Percentiles rank a stretch among this genome's conserved stretches.
phyloP scores from a whole-genome alignment of 2,113 vertebrate genomes.

The Plestiodon gilberti region DNA sequence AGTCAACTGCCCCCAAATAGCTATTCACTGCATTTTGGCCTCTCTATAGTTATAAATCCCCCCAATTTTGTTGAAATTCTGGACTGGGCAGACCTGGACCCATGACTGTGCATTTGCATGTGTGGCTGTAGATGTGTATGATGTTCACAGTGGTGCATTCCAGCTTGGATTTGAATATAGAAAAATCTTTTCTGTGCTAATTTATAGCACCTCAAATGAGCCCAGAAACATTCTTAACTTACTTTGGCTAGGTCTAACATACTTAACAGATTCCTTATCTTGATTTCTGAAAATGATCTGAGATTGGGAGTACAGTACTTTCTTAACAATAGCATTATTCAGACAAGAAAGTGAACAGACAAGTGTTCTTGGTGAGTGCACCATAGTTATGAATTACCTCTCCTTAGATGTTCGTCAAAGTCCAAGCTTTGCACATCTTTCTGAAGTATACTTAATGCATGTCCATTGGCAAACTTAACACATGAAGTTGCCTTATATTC shows the following conservation, averaged over 20 bases:
- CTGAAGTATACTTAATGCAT: too few species aligned
- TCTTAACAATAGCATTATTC: background rate
- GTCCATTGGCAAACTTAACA: too few species aligned
- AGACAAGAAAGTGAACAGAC: background rate
- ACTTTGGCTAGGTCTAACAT: background rate
- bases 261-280: background rate
- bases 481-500: too few species aligned
- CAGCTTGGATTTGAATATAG: background rate
- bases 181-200: background rate
- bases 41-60: too few species aligned
- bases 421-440: too few species aligned
- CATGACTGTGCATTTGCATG: too few species aligned
- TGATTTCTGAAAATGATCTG: background rate
- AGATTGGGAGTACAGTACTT: background rate
- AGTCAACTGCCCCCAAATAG: too few species aligned
- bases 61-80: too few species aligned
- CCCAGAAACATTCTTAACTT: background rate
- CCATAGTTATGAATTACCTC: background rate
- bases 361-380: background rate
- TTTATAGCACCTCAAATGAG: background rate
- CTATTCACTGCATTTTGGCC: too few species aligned
- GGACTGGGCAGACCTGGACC: too few species aligned
- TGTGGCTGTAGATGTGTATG: too few species aligned
- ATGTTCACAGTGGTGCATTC: background rate
- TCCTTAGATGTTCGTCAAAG: background rate